Conservation (phyloP, 1,140 invertebrate genomes). For the Atopsyche davidsoni region DNA sequence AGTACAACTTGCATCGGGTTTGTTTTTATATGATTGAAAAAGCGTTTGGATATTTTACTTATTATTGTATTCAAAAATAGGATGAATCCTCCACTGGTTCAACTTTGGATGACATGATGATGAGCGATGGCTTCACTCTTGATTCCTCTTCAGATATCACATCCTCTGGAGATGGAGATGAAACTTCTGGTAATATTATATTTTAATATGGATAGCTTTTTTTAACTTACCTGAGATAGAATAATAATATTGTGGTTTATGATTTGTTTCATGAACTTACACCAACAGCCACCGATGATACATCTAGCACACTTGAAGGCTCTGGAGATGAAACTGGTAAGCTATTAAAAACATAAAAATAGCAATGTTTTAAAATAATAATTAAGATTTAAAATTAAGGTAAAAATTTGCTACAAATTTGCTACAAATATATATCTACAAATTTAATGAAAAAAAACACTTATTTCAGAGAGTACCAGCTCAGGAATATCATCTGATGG, state of each 20-base stretch:
- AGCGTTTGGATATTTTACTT: neutral
- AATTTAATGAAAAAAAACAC: neutral
- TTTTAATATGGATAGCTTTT: too few relatives aligned
- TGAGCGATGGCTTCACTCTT: slow-evolving; percentile 24
- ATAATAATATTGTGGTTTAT: too few relatives aligned
- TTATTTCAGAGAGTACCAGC: slow-evolving; percentile 5
- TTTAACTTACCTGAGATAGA: too few relatives aligned
- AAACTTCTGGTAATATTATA: too few relatives aligned
- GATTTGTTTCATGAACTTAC: too few relatives aligned
- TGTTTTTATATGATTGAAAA: too few relatives aligned
- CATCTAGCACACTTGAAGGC: slow-evolving; percentile 1
- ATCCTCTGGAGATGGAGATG: slow-evolving; percentile 2
- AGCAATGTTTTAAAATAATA: too few relatives aligned
- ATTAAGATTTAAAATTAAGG: too few relatives aligned
- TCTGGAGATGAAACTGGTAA: slow-evolving; percentile 4
- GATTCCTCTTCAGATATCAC: too few relatives aligned
- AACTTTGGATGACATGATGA: slow-evolving; percentile 24
- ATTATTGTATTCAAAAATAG: neutral
- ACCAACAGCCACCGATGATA: neutral
- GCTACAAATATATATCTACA: neutral
- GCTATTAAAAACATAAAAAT: too few relatives aligned
- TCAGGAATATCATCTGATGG: slow-evolving; percentile 3
- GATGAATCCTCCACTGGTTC: slow-evolving; percentile 9
- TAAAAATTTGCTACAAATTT: too few relatives aligned
- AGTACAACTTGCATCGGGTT: too few relatives aligned